These are phyloP conservation scores for Machimus rusticus DNA, from an alignment of 2,888 invertebrate species.

Conservation along the genomic window DNA sequence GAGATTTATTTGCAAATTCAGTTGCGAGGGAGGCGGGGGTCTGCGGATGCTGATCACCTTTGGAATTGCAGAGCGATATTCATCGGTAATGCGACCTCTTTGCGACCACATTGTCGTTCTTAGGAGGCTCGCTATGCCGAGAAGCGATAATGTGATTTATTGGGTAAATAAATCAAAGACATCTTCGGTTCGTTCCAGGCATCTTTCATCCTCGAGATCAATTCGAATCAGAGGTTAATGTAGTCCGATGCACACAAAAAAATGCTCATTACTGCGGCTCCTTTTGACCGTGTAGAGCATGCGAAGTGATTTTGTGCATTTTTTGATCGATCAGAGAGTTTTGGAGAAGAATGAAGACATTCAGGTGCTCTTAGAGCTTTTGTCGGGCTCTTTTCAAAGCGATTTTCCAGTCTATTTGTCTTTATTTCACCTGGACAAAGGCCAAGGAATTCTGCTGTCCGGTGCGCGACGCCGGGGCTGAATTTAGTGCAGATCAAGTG, in stretches of 20 bases:
- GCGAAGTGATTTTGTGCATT: not conserved
- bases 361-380: not conserved
- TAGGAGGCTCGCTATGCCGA: not conserved
- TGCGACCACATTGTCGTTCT: slow-evolving; percentile 11
- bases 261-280: slow-evolving; percentile 36
- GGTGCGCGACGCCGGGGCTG: not conserved
- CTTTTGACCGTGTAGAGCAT: slow-evolving; percentile 5
- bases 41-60: not conserved
- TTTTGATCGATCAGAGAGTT: slow-evolving; percentile 14
- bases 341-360: slow-evolving; percentile 21
- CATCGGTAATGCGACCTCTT: slow-evolving; percentile 21
- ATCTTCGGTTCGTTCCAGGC: slow-evolving; percentile 32
- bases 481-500: not conserved
- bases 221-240: slow-evolving; percentile 27
- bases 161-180: slow-evolving; percentile 37
- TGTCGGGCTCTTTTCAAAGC: not conserved
- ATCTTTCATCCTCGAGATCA: slow-evolving; percentile 32
- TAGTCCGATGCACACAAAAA: not conserved
- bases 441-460: not conserved
- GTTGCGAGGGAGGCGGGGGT: not conserved
- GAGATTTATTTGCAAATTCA: slow-evolving; percentile 36
- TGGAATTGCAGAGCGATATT: not conserved
- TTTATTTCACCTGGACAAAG: not conserved
- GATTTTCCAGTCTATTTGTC: slow-evolving; percentile 1
- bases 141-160: slow-evolving; percentile 43